A percentile compares a stretch with the other conserved stretches of the same genome.
Conservation (phyloP, 2,888 invertebrate species). For the Caenorhabditis imperialis region DNA sequence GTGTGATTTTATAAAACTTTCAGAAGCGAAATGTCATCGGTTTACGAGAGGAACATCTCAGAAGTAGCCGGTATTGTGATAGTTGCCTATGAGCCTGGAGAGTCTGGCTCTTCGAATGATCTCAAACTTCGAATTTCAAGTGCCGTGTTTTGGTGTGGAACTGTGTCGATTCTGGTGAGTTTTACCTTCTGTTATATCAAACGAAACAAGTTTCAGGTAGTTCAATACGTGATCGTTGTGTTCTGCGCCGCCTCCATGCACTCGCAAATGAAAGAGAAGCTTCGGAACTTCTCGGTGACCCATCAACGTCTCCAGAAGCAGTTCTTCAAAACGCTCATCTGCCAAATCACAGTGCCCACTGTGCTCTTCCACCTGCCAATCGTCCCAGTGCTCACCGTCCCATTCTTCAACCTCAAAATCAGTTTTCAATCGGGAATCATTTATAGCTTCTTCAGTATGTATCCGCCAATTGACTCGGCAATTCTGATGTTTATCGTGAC, state of each 20-base stretch:
- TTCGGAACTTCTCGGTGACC: too few relatives aligned
- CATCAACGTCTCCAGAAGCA: too few relatives aligned
- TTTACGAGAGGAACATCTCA: slow-evolving; percentile 19
- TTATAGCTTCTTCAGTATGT: slow-evolving; percentile 24
- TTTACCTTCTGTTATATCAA: too few relatives aligned
- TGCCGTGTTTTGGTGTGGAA: slow-evolving; percentile 29
- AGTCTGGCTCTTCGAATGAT: slow-evolving; percentile 20
- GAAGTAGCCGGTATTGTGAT: slow-evolving; percentile 33
- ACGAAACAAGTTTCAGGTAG: too few relatives aligned
- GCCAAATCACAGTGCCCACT: slow-evolving; percentile 17
- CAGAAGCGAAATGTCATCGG: slow-evolving; percentile 15
- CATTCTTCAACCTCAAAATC: slow-evolving; percentile 34
- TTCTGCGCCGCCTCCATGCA: too few relatives aligned
- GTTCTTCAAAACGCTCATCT: too few relatives aligned
- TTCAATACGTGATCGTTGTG: too few relatives aligned
- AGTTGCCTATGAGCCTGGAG: slow-evolving; percentile 28
- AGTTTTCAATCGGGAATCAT: slow-evolving; percentile 21
- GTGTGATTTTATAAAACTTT: background rate
- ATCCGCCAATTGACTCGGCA: slow-evolving; percentile 24
- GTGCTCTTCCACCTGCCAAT: slow-evolving; percentile 24
- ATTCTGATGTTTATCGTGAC: too few relatives aligned
- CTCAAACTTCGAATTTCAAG: background rate
- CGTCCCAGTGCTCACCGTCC: slow-evolving; percentile 26
- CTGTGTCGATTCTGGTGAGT: slow-evolving; percentile 11
- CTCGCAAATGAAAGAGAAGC: too few relatives aligned